Evolutionary conservation across 2,888 invertebrate genomes (phyloP), one percentile per base, ranked within the genome.

Genomic region (Harpagoxenus sublaevis): DNA sequence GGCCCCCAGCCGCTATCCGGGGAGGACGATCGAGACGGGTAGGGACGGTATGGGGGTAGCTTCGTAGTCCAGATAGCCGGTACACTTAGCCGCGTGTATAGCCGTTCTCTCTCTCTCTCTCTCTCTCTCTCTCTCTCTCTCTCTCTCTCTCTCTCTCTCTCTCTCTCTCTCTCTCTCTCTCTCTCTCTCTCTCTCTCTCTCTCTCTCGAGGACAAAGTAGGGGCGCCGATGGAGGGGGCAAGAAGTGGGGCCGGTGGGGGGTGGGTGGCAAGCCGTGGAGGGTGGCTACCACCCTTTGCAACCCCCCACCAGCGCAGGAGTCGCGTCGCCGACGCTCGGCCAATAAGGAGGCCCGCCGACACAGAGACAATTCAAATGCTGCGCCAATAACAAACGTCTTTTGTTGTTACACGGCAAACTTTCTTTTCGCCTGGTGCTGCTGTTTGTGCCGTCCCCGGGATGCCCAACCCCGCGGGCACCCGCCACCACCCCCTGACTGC

Each of bases 341-440:
- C 94, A 94, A 94, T 94, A 93, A 94, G 94, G 92, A 94, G 94
- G 92, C 89, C 91, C 90, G 90, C 92, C 93, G 91, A 93, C 94
- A 94, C 93, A 93, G 92, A 93, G 94, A 94, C 94, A 94, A 94
- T 94, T 94, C 94, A 93, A 94, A 94, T 94, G 94, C 94, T 93
- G 93, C 92, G 90, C 94, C 95, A 95, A 94, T 94, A 94, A 94
- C 95, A 95, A 95, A 94, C 94, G 94, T 94, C 95, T 94, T 94
- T 94, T 94, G 94, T 94, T 94, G 95, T 94, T 94, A 91, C 88
- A 94, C 92, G 92, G 93, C 92, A 93, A 94, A 94, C 92, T 93
- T 93, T 92, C 92, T 94, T 92, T 92, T 92, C 91, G 89, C 89
- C 86, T 87, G 89, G 87, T 89, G 88, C 88, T 91, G 89, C 92